Base-by-base conservation (phyloP, 2,888 invertebrate genomes). In the Macrosiphum euphorbiae region DNA sequence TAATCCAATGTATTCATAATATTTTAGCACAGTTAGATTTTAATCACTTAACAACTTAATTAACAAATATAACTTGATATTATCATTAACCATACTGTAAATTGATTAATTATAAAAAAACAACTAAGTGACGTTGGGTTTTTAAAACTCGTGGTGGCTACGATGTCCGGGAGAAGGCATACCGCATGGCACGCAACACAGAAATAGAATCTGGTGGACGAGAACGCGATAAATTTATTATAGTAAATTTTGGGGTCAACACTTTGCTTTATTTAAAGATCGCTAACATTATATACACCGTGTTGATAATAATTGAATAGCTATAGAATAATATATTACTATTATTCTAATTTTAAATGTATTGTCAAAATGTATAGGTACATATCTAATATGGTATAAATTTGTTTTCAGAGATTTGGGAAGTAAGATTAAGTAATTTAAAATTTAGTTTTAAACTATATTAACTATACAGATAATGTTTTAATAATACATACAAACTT, bases 201-300 rank as follows among this genome's bases (percentile, higher is more conserved):
- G 89, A 93, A 93, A 93, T 93, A 93, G 93, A 93, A 93, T 93
- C 88, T 89, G 85, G 89, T 89, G 93, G 93, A 89, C 93, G 84
- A 93, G 89, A 93, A 93, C 93, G 47, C 89, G 93, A 93, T 93
- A 93, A 93, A 93, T 93, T 93, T 93, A 93, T 93, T 93, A 93
- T 90, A 44, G 93, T 93, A 93, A 93, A 93, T 84, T 93, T 93
- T 93, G 93, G 93, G 93, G 93, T 93, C 93, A 93, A 93, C 93
- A 93, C 89, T 88, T 89, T 84, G 85, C 47, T 93, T 92, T 93
- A 93, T 93, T 92, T 92, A 78, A 92, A 93, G 93, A 93, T 89
- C 52, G 58, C 93, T 44, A 85, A 89, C 85, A 92, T 92, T 92
- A 92, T 92, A 92, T 92, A 92, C 92, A 92, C 92, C 87, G 92